Evolutionary conservation across 1,140 invertebrate species (phyloP), one percentile per base, ranked within the genome.

Genomic region (Paracyclopina nana): DNA sequence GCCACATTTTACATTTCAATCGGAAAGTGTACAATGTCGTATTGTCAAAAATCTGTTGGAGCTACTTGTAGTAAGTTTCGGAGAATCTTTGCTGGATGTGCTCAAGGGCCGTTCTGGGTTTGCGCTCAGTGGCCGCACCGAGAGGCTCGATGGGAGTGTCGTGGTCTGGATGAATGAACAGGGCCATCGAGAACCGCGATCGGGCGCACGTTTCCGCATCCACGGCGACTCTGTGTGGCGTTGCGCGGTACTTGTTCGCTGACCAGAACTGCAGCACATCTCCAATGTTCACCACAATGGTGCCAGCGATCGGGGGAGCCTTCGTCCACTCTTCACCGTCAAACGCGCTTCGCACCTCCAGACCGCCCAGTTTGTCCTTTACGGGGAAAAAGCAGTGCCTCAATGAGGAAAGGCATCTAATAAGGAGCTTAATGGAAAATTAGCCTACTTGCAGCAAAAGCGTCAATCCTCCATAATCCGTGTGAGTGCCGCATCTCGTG

Each of bases 191-290:
- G 28, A 28, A 48, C 22, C 45, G 16, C 11, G 45, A n/a, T 3
- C 3, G 14, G n/a, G 11, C 30, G 16, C 30, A 24, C 3, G 27
- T 28, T 26, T 30, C 25, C 16, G 16, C 18, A 2, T 28, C 24
- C 20, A 40, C 20, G 2, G n/a, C 3, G 27, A 48, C 45, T 40
- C 45, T 3, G 30, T 48, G 45, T 28, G 45, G 45, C 57, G 82
- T 67, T 40, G 81, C 77, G 9, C 73, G 70, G 49, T 81, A 71
- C 30, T 70, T 66, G 43, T 75, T 74, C 26, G 72, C 70, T 8
- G 80, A 83, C 81, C 80, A 84, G 30, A 70, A 68, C 40, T 78
- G 75, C 28, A 86, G 61, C 42, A 83, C 68, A 58, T 84, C 78
- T 18, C 80, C 82, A 20, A 77, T 74, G 58, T 82, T 82, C 25